Conservation (phyloP, 2,888 invertebrate genomes). For the Mechanitis messenoides region DNA sequence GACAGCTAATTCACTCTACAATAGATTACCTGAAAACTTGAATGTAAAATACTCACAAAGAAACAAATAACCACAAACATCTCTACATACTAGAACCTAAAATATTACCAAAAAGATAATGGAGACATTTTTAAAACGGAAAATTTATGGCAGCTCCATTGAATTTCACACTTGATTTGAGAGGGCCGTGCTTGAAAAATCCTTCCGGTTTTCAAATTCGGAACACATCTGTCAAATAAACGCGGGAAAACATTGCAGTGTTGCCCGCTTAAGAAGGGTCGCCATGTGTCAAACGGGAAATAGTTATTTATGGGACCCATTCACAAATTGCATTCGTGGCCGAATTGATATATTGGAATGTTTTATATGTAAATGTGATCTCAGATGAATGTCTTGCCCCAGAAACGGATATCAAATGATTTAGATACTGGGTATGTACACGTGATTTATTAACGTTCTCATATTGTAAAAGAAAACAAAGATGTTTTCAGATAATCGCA, state of each 20-base stretch:
- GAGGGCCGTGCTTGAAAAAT: constrained; percentile 59
- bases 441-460: neutral
- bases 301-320: constrained; percentile 73
- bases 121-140: constrained; percentile 56
- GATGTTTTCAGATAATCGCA: too few species aligned
- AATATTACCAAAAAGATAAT: constrained; percentile 36
- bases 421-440: constrained; percentile 37
- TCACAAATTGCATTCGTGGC: constrained; percentile 74
- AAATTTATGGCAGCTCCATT: constrained; percentile 69
- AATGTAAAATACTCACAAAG: too few species aligned
- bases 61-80: too few species aligned
- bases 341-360: constrained; percentile 74
- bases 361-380: constrained; percentile 74
- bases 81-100: neutral
- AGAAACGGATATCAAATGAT: constrained; percentile 65
- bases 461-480: neutral
- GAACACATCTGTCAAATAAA: constrained; percentile 71
- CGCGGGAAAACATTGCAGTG: constrained; percentile 60
- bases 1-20: too few species aligned
- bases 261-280: constrained; percentile 59
- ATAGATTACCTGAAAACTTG: too few species aligned
- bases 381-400: constrained; percentile 66
- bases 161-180: constrained; percentile 75
- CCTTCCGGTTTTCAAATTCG: constrained; percentile 61
- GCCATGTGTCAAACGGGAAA: constrained; percentile 71